Conservation (phyloP, 2,888 invertebrate genomes). For the Steinernema carpocapsae region DNA sequence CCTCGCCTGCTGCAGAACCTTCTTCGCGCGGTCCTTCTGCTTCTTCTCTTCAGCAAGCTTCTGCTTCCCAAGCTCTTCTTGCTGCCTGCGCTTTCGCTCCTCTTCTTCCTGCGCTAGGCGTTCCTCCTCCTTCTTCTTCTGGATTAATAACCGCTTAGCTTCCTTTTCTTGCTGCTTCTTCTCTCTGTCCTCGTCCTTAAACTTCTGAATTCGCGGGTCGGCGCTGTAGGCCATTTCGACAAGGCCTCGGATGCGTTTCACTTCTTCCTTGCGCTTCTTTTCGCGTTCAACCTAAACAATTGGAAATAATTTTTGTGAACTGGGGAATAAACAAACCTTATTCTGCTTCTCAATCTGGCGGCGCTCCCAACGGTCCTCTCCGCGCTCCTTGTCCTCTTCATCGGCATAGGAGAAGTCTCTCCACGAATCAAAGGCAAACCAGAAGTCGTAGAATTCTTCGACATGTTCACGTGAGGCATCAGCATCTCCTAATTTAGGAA, state of each 20-base stretch:
- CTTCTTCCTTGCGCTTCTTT: conserved; percentile 95
- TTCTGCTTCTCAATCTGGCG: conserved; percentile 99
- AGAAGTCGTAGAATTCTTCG: conserved; percentile 92
- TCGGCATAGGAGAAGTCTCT: conserved; percentile 97
- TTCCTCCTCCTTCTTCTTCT: conserved; percentile 44
- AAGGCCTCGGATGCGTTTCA: conserved; percentile 84
- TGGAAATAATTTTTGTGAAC: not conserved
- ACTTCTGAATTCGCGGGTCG: conserved; percentile 89
- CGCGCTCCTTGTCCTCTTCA: conserved; percentile 97
- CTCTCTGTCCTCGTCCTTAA: conserved; percentile 75
- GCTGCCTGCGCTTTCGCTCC: conserved; percentile 21
- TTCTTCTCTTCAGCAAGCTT: conserved; percentile 41
- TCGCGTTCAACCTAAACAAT: conserved; percentile 77
- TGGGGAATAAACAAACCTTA: conserved; percentile 72
- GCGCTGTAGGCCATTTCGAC: conserved; percentile 91
- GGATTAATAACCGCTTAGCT: conserved; percentile 46
- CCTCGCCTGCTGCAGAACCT: conserved; percentile 44
- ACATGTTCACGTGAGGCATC: conserved; percentile 83
- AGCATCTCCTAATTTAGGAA: conserved; percentile 82
- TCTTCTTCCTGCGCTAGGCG: conserved; percentile 28
- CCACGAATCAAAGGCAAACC: conserved; percentile 97
- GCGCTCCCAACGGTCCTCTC: conserved; percentile 90
- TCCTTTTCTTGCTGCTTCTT: conserved; percentile 56
- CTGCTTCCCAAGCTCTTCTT: conserved; percentile 39
- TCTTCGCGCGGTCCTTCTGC: conserved; percentile 45